A percentile compares a stretch with the other conserved stretches of the same genome.
Conservation (phyloP, 2,113 vertebrate genomes). For the Tylochromis polylepis region DNA sequence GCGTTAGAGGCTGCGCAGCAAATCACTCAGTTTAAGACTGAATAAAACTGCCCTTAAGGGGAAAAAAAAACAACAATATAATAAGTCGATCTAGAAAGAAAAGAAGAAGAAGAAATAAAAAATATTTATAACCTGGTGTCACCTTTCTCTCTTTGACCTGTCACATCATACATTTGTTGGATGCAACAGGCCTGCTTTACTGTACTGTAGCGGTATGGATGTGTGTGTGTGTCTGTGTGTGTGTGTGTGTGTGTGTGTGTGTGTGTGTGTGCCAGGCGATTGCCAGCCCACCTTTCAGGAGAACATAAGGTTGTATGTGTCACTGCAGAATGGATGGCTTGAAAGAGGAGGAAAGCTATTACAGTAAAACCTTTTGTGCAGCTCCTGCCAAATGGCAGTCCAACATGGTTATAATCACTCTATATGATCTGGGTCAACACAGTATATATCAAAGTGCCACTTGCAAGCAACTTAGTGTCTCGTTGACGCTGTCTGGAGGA, state of each 20-base stretch:
- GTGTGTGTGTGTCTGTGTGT: background rate
- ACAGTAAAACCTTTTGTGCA: constrained; percentile 42
- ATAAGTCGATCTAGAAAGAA: background rate
- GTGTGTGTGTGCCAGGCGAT: background rate
- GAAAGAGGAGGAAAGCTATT: constrained; percentile 38
- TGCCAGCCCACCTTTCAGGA: constrained; percentile 31
- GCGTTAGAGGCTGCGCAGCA: background rate
- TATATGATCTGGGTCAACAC: constrained; percentile 50
- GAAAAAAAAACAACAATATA: too few species aligned
- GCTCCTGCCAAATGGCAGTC: constrained; percentile 33
- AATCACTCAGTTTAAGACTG: background rate
- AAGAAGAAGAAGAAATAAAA: background rate
- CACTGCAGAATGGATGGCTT: constrained; percentile 35
- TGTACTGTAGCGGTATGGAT: background rate
- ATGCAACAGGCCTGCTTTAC: background rate
- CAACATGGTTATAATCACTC: constrained; percentile 45
- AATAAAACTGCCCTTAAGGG: background rate
- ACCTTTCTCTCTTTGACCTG: background rate
- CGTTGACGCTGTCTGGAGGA: background rate
- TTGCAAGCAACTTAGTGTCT: constrained; percentile 36
- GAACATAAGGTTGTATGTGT: constrained; percentile 47
- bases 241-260: background rate
- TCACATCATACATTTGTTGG: background rate
- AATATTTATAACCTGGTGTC: background rate
- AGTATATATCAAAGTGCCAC: constrained; percentile 39